Base-by-base conservation (phyloP, 2,888 invertebrate species). In the Pandemis cinnamomeana region DNA sequence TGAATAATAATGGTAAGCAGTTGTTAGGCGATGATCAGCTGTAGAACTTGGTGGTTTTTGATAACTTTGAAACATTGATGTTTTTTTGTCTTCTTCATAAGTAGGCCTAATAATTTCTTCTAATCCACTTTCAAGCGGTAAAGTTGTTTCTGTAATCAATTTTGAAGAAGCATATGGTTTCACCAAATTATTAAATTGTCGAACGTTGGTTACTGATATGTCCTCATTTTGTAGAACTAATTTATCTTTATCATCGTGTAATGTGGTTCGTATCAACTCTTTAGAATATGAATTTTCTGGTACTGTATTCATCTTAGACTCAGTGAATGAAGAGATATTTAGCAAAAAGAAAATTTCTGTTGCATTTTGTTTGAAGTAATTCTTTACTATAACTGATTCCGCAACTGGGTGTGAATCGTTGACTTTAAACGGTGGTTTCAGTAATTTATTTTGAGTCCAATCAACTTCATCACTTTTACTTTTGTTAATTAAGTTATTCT, bases 231-330 rank as follows among this genome's bases (percentile, higher is more conserved):
- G 15, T n/a, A 6, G n/a, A 53, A 15, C 8, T 7, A 2, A 20
- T 2, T 4, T 63, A 13, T n/a, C 36, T 48, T 51, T 48, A 13
- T 10, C 3, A 48, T 64, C 64, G 13, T 46, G 27, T 7, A 13
- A 44, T 13, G 27, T 27, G 8, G 27, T 3, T 10, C 7, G 20
- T 10, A 27, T 27, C 20, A 27, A 27, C 10, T 27, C 10, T 27
- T 58, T 27, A 5, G 58, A 7, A 13, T 64, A 7, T n/a, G 13
- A 36, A 36, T 62, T 42, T 46, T 71, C 66, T 5, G 41, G 44
- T n/a, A 46, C 51, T 10, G 61, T 55, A 13, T 75, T 58, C 51
- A 36, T 64, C n/a, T 27, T 53, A 11, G 42, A 67, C n/a, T 67
- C 53, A 20, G 53, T 15, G n/a, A 15, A 53, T 48, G 67, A 53